These are phyloP conservation scores for Cephus nigrinus DNA, from an alignment of 2,888 invertebrate species.

Conservation along the genomic window DNA sequence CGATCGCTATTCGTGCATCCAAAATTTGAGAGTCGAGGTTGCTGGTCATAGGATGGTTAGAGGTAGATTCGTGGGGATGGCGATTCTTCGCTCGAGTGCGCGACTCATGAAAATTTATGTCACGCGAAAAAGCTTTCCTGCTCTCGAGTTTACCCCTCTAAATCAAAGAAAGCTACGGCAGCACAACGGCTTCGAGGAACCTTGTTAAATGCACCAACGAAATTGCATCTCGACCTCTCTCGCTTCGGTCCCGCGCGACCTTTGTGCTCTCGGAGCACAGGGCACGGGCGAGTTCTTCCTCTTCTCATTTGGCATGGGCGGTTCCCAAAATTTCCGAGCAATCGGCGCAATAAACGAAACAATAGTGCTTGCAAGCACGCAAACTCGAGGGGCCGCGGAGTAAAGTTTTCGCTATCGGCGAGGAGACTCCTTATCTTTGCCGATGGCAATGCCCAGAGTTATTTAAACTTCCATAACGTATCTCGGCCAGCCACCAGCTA, in stretches of 20 bases:
- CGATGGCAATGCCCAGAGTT: slow-evolving; percentile 34
- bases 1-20: not conserved
- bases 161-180: slow-evolving; percentile 35
- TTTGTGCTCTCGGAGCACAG: not conserved
- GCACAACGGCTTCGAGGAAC: slow-evolving; percentile 17
- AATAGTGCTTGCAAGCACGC: slow-evolving; percentile 46
- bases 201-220: slow-evolving; percentile 41
- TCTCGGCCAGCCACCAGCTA: not conserved
- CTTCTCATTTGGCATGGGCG: not conserved
- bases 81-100: not conserved
- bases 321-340: slow-evolving; percentile 42
- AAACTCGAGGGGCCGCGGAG: slow-evolving; percentile 10
- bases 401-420: not conserved
- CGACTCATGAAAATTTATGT: slow-evolving; percentile 19
- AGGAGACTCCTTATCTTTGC: slow-evolving; percentile 37
- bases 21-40: not conserved
- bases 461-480: slow-evolving; percentile 47
- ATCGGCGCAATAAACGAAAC: slow-evolving; percentile 50
- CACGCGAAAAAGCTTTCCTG: slow-evolving; percentile 15
- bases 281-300: not conserved
- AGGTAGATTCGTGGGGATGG: not conserved
- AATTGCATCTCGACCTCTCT: slow-evolving; percentile 23
- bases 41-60: not conserved
- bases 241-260: not conserved
- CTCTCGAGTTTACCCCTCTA: slow-evolving; percentile 28